Percentiles rank a stretch among this genome's conserved stretches.
These are phyloP conservation scores for Conger conger DNA, from an alignment of 2,113 vertebrate species.

Conservation along the genomic window DNA sequence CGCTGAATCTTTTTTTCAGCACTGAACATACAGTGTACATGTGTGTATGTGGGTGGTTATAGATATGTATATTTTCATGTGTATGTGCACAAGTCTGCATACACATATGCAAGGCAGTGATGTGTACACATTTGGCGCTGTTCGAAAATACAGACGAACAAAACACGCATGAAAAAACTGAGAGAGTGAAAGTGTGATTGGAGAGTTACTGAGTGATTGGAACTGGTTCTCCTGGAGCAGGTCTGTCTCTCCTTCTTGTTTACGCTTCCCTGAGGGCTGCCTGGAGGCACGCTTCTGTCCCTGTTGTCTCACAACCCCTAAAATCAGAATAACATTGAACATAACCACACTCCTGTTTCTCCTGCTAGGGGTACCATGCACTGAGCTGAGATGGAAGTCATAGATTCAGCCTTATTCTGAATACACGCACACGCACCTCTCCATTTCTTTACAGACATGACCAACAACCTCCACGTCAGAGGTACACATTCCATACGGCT, in stretches of 20 bases:
- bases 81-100: constrained; percentile 47
- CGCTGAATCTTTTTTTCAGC: constrained; percentile 37
- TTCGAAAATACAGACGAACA: constrained; percentile 29
- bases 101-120: constrained; percentile 42
- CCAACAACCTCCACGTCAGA: background rate
- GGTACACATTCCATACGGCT: background rate
- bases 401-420: constrained; percentile 40
- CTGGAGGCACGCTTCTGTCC: constrained; percentile 61
- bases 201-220: constrained; percentile 16
- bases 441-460: background rate
- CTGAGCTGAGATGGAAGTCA: constrained; percentile 41
- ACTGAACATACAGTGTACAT: constrained; percentile 4
- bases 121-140: constrained; percentile 45
- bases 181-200: background rate
- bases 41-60: constrained; percentile 17
- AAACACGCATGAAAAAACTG: background rate
- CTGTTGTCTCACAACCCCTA: constrained; percentile 63
- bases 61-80: constrained; percentile 20
- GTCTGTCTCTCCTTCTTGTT: constrained; percentile 51
- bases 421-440: background rate
- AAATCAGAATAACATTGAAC: constrained; percentile 61
- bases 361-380: constrained; percentile 43
- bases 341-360: constrained; percentile 34
- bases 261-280: constrained; percentile 66
- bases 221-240: constrained; percentile 47